Evolutionary conservation across 2,113 vertebrate species (phyloP), one percentile per base, ranked within the genome.

Genomic region (Mirounga angustirostris): DNA sequence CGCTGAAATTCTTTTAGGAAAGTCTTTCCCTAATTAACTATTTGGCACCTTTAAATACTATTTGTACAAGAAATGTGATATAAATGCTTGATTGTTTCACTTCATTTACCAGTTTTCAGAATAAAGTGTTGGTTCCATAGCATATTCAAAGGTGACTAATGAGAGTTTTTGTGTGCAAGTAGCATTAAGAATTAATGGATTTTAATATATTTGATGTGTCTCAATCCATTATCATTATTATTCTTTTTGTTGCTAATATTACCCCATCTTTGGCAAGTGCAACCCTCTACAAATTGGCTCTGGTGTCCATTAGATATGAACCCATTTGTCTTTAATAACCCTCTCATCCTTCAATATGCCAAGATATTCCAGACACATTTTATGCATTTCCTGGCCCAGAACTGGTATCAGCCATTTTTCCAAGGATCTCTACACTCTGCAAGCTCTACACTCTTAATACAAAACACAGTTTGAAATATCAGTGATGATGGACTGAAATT

Each of bases 1-100:
- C 54, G 28, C n/a, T 91, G 12, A 87, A 86, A 90, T 76, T 95
- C 10, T 84, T 92, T 95, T 89, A 33, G 94, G 94, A 92, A 94
- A 24, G 46, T 88, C 59, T 87, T 96, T 78, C 33, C 18, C 19
- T 88, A 93, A 88, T 93, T 88, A 93, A 89, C 63, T 83, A 73
- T 40, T 87, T 93, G 81, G n/a, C 24, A 94, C 19, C 40, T 30
- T 92, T 52, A 81, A 74, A 87, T 95, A 81, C 40, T 93, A 73
- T 87, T 87, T 73, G 7, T 94, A 52, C 8, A 87, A 96, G 46
- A 95, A 92, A 87, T 92, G 18, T 65, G 59, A 56, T 78, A 56
- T 78, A 90, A 86, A 76, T 56, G 65, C 33, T 92, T 80, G 9
- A 36, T 36, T 79, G 22, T 30, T 74, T 86, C 69, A 79, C 14